A percentile compares a stretch with the other conserved stretches of the same genome.
Conservation (phyloP, 1,140 invertebrate genomes). For the Solen grandis region DNA sequence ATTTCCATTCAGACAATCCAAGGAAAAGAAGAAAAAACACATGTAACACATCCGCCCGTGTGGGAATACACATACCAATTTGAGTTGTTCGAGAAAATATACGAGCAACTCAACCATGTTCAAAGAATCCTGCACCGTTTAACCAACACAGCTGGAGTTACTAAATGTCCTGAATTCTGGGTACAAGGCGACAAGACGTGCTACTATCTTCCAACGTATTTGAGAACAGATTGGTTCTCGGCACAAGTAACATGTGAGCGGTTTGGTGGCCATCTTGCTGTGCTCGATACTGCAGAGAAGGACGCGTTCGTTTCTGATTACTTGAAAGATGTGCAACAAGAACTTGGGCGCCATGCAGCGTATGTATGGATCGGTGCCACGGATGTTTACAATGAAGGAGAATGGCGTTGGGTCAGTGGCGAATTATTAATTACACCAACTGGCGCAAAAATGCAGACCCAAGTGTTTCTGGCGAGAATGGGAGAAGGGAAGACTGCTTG, state of each 20-base stretch:
- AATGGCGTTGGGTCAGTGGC: constrained; percentile 54
- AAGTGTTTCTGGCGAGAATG: not conserved
- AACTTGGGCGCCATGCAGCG: not conserved
- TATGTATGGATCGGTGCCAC: constrained; percentile 51
- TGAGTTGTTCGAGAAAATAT: constrained; percentile 27
- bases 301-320: constrained; percentile 16
- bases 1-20: no score
- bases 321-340: not conserved
- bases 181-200: constrained; percentile 22
- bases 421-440: constrained; percentile 26
- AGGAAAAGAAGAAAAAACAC: no score
- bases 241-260: constrained; percentile 54
- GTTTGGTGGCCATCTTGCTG: constrained; percentile 52
- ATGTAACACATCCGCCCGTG: constrained; percentile 22
- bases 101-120: not conserved
- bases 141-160: constrained; percentile 6
- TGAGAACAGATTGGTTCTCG: constrained; percentile 39
- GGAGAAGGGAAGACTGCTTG: constrained; percentile 30
- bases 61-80: constrained; percentile 45
- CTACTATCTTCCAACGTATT: constrained; percentile 35
- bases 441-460: constrained; percentile 11
- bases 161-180: constrained; percentile 49
- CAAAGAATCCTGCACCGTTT: not conserved
- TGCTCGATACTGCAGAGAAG: constrained; percentile 31
- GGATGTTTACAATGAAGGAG: constrained; percentile 20